Evolutionary conservation across 92 coral and sea anemone species (phyloP).

Genomic region (Isaurus tuberculatus): DNA sequence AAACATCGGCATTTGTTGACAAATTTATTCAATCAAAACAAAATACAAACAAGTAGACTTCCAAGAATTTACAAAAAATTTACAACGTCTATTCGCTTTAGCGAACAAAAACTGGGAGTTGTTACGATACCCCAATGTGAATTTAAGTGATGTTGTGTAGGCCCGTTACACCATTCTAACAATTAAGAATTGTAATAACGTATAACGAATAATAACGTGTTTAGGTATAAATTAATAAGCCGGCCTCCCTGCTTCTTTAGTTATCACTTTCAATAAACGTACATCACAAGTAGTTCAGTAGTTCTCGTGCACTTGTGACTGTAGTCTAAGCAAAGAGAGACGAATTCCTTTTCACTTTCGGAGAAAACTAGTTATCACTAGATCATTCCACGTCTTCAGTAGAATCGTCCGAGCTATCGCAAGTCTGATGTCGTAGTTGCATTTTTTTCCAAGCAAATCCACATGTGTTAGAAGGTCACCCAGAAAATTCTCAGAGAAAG

Average conservation of each 20-base stretch:
- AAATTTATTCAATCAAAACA: too few relatives aligned
- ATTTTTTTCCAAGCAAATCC: constrained; percentile 6
- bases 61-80: too few relatives aligned
- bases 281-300: not conserved
- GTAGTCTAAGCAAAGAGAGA: constrained; percentile 1
- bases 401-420: not conserved
- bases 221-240: too few relatives aligned
- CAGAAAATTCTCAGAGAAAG: constrained; percentile 3
- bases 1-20: too few relatives aligned
- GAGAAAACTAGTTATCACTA: not conserved
- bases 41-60: too few relatives aligned
- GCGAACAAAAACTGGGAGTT: too few relatives aligned
- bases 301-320: constrained; percentile 16
- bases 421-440: not conserved
- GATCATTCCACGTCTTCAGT: constrained; percentile 7
- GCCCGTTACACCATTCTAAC: too few relatives aligned
- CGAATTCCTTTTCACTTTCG: constrained; percentile 4
- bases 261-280: not conserved
- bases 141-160: too few relatives aligned
- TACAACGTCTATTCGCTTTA: too few relatives aligned
- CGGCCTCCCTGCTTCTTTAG: not conserved
- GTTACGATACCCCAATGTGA: too few relatives aligned
- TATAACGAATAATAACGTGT: too few relatives aligned
- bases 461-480: constrained; percentile 9
- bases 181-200: too few relatives aligned